Evolutionary conservation across 2,888 invertebrate species (phyloP).

Genomic region (Cheilosia variabilis): DNA sequence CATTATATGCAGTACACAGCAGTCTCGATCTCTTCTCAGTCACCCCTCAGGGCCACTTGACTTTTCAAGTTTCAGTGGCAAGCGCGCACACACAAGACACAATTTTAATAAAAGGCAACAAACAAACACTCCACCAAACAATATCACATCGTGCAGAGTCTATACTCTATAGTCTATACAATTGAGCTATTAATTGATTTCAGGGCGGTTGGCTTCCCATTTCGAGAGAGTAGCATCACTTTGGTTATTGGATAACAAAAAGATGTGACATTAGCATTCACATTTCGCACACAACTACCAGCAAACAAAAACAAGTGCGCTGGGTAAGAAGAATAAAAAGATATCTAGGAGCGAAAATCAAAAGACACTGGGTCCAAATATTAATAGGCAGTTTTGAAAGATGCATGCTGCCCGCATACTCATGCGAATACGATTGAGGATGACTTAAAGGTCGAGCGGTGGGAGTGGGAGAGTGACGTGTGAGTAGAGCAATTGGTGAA

Average conservation of each 20-base stretch:
- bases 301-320: conserved; percentile 19
- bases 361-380: conserved; percentile 53
- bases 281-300: conserved; percentile 16
- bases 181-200: conserved; percentile 72
- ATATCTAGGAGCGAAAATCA: conserved; percentile 4
- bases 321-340: conserved; percentile 1
- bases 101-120: conserved; percentile 55
- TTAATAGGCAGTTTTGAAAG: conserved; percentile 11
- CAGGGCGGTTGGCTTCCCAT: conserved; percentile 34
- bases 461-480: conserved; percentile 32
- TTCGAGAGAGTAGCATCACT: conserved; percentile 16
- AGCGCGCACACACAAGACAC: conserved; percentile 40
- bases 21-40: conserved; percentile 13
- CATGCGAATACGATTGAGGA: conserved; percentile 5
- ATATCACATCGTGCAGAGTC: conserved; percentile 66
- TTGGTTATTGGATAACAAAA: conserved; percentile 65
- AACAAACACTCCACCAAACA: conserved; percentile 42
- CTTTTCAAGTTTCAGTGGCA: conserved; percentile 62
- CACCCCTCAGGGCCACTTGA: conserved; percentile 60
- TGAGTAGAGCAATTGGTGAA: conserved; percentile 38
- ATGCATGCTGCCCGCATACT: conserved; percentile 24
- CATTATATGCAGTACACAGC: not conserved
- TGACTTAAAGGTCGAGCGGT: conserved; percentile 8
- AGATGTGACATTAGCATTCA: conserved; percentile 48
- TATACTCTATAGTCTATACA: conserved; percentile 30